These are phyloP conservation scores for Cordilura impudica DNA, from an alignment of 2,888 invertebrate genomes.

Conservation along the genomic window DNA sequence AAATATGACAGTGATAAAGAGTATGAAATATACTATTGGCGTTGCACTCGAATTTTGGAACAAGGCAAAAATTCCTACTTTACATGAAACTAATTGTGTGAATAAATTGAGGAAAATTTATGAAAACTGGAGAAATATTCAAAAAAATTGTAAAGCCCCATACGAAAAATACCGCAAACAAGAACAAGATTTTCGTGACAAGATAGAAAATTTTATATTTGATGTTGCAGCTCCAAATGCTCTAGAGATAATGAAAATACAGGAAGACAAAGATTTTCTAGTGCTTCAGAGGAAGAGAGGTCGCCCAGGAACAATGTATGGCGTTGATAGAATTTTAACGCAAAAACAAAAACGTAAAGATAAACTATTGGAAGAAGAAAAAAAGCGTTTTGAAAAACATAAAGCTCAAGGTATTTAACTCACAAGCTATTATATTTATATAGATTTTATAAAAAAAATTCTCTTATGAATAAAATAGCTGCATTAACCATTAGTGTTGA, in stretches of 20 bases:
- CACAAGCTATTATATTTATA: conserved; percentile 14
- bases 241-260: not conserved
- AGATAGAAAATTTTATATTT: conserved; percentile 23
- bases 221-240: conserved; percentile 28
- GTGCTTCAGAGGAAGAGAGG: conserved; percentile 18
- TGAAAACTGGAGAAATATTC: not conserved
- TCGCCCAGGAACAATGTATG: conserved; percentile 17
- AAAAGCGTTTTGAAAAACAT: conserved; percentile 29
- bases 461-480: conserved; percentile 16
- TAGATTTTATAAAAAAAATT: conserved; percentile 7
- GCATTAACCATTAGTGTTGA: conserved; percentile 16
- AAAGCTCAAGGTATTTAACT: conserved; percentile 27
- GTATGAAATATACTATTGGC: conserved; percentile 3
- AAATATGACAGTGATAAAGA: conserved; percentile 3
- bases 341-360: conserved; percentile 7
- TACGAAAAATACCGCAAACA: conserved; percentile 17
- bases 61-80: conserved; percentile 1
- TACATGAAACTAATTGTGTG: not conserved
- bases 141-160: not conserved
- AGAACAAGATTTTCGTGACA: conserved; percentile 13
- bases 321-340: not conserved
- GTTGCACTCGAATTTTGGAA: not conserved
- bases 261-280: not conserved
- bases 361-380: conserved; percentile 20
- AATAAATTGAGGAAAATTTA: not conserved